A percentile compares a stretch with the other conserved stretches of the same genome.
Evolutionary conservation across 2,888 invertebrate genomes (phyloP).

Genomic region (Pachycephus smyrnensis): DNA sequence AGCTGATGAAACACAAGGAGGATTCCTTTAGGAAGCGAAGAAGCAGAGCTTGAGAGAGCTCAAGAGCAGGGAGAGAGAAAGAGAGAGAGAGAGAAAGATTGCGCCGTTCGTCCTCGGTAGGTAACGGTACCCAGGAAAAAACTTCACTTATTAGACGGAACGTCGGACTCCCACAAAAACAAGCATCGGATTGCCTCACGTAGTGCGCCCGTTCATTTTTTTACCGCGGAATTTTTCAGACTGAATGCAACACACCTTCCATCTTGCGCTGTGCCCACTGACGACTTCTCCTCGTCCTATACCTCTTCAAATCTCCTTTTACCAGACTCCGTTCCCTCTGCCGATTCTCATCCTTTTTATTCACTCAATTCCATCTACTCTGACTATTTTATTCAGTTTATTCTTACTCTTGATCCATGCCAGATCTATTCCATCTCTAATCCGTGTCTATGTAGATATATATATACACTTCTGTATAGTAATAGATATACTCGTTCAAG

Average conservation of each 20-base stretch:
- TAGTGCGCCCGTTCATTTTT: slow-evolving; percentile 28
- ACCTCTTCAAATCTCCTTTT: neutral
- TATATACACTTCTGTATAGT: neutral
- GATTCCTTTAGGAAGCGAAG: neutral
- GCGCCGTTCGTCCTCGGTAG: slow-evolving; percentile 3
- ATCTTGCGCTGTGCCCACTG: neutral
- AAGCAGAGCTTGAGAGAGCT: neutral
- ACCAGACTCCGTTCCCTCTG: neutral
- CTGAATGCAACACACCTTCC: slow-evolving; percentile 19
- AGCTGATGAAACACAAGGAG: neutral
- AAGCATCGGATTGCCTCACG: slow-evolving; percentile 48
- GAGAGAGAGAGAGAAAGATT: neutral
- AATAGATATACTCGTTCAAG: too few relatives aligned
- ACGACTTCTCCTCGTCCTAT: neutral
- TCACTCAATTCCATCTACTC: neutral
- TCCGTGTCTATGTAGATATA: neutral
- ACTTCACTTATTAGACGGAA: slow-evolving; percentile 48
- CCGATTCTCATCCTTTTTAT: neutral
- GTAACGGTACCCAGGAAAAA: slow-evolving; percentile 25
- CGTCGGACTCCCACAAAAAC: slow-evolving; percentile 46
- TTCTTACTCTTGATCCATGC: neutral
- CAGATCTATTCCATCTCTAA: neutral
- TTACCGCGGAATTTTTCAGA: slow-evolving; percentile 12
- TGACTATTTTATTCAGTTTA: neutral
- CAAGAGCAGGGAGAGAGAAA: neutral